Evolutionary conservation across 2,113 vertebrate species (phyloP).

Genomic region (Sebastes schlegelii): DNA sequence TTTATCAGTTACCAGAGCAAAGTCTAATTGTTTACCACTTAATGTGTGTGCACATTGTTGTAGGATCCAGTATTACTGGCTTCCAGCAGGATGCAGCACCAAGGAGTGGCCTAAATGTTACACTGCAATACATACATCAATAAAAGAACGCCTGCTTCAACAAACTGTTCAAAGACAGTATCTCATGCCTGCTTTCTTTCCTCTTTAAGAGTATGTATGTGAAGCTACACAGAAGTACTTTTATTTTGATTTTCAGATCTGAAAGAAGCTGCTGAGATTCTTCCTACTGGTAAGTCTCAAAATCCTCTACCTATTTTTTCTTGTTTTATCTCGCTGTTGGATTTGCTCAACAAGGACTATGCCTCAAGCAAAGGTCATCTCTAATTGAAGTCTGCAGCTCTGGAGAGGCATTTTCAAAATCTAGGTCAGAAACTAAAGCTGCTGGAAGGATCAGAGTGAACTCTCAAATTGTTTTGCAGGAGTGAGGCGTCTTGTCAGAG

Average conservation of each 20-base stretch:
- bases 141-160: constrained; percentile 34
- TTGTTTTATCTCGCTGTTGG: background rate
- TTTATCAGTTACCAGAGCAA: constrained; percentile 37
- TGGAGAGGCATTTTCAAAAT: background rate
- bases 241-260: background rate
- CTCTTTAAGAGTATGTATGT: background rate
- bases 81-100: constrained; percentile 51
- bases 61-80: constrained; percentile 40
- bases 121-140: constrained; percentile 21
- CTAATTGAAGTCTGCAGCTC: background rate
- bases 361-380: background rate
- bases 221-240: background rate
- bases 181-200: background rate
- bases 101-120: constrained; percentile 57
- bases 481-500: background rate
- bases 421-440: constrained; percentile 24
- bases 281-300: constrained; percentile 56
- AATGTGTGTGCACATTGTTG: constrained; percentile 37
- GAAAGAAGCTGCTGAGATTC: constrained; percentile 5
- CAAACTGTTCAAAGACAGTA: background rate
- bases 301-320: background rate
- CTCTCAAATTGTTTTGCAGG: background rate
- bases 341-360: constrained; percentile 2
- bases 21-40: constrained; percentile 37
- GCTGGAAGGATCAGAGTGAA: background rate